Conservation (phyloP, 2,113 vertebrate species). For the Dicentrarchus labrax region DNA sequence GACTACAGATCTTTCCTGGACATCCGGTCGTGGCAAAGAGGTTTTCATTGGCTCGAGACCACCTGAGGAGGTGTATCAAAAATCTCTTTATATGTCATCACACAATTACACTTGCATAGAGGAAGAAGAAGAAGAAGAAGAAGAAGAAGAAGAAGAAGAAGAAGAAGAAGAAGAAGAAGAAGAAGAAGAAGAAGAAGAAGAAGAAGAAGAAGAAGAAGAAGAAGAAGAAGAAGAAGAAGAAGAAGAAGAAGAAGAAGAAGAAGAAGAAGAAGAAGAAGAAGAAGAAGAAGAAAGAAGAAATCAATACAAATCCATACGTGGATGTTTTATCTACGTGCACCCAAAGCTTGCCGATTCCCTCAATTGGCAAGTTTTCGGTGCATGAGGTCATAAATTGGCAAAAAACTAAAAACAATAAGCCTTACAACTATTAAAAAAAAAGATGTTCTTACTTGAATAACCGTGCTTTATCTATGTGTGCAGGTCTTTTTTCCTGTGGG, state of each 20-base stretch:
- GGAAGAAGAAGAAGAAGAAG: no score
- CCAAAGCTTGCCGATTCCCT: neutral
- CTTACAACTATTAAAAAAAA: neutral
- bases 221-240: no score
- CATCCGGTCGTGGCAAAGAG: constrained; percentile 95
- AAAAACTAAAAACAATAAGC: neutral
- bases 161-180: no score
- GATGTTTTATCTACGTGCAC: neutral
- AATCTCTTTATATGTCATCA: neutral
- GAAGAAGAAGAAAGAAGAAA: no score
- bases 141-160: no score
- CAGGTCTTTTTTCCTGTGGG: constrained; percentile 93
- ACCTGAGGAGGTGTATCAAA: constrained; percentile 80
- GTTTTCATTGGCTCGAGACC: constrained; percentile 93
- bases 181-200: no score
- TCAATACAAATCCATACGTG: neutral
- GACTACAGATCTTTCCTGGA: constrained; percentile 93
- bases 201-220: no score
- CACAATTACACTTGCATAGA: neutral
- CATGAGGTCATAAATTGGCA: neutral
- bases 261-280: no score
- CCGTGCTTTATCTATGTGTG: constrained; percentile 91
- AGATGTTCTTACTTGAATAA: constrained; percentile 88
- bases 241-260: no score
- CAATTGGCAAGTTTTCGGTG: neutral